Evolutionary conservation across 2,888 invertebrate species (phyloP), one percentile per base, ranked within the genome.

Genomic region (Leptopterna dolabrata): DNA sequence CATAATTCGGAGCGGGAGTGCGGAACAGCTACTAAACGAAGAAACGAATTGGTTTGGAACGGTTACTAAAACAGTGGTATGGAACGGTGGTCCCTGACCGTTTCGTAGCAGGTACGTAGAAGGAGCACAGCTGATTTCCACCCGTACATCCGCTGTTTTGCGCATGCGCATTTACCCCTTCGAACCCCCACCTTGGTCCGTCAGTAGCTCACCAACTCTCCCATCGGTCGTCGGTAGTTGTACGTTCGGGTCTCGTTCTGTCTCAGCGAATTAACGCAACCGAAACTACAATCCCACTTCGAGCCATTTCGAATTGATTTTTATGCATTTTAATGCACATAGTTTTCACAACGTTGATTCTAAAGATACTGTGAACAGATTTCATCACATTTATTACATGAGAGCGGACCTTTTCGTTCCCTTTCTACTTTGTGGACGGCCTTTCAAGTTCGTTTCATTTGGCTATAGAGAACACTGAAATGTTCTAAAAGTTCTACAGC

Each of bases 391-490:
- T 78, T 87, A 78, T 82, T 87, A 87, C 82, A 87, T 87, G 87
- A 82, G 87, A 87, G 87, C 87, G 76, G 82, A 87, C 76, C 78
- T 78, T 47, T 87, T 87, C 63, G 82, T 87, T 76, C 87, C 87
- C 29, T 87, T 87, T 87, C 24, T 87, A 51, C 81, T 82, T 24
- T 87, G 87, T 36, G 87, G 87, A 87, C 81, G 87, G 27, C 87
- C 87, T 47, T 87, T 87, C 78, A 87, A 87, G 73, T 87, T 82
- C 73, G 76, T 87, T 70, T 87, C 87, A 36, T 87, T 87, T 27
- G 87, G 87, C 30, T 87, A 87, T 41, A 76, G 87, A 83, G 87
- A 87, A 87, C 87, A 78, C 82, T 87, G 82, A 87, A 82, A 87
- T 87, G 82, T 87, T 82, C 76, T 81, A 83, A 29, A 76, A 47